Conservation (phyloP, 2,113 vertebrate species). For the Nothocercus julius region DNA sequence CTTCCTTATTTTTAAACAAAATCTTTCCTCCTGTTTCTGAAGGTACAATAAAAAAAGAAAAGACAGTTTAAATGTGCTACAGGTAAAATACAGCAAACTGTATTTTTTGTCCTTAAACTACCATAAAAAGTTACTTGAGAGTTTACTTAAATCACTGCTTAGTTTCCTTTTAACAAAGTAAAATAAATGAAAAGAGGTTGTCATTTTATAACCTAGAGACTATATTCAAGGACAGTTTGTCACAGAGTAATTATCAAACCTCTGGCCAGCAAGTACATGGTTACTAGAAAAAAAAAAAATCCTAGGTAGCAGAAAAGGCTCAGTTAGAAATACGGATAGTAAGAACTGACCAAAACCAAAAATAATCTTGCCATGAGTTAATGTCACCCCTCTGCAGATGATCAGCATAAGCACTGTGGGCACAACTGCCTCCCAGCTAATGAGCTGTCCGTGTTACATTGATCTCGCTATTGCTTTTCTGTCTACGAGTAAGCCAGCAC, state of each 20-base stretch:
- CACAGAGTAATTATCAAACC: background rate
- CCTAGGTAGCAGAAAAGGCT: slow-evolving; percentile 6
- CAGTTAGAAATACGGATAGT: background rate
- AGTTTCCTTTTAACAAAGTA: slow-evolving; percentile 30
- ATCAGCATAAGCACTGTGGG: background rate
- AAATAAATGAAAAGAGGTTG: slow-evolving; percentile 3
- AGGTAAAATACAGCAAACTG: slow-evolving; percentile 79
- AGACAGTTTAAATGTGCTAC: slow-evolving; percentile 59
- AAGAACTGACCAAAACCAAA: background rate
- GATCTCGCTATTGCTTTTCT: background rate
- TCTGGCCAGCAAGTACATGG: background rate
- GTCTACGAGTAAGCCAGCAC: background rate
- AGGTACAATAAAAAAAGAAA: slow-evolving; percentile 27
- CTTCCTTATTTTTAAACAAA: slow-evolving; percentile 42
- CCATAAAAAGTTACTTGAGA: slow-evolving; percentile 37
- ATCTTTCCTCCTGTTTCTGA: slow-evolving; percentile 54
- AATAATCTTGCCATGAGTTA: background rate
- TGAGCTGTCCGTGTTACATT: background rate
- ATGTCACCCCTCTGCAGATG: background rate
- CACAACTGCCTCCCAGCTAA: background rate
- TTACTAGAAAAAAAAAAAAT: background rate
- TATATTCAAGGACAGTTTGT: slow-evolving; percentile 27
- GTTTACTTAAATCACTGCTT: slow-evolving; percentile 33
- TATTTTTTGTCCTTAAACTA: slow-evolving; percentile 77
- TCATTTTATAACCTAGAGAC: background rate